These are phyloP conservation scores for Mesoclemmys tuberculata DNA, from an alignment of 2,113 vertebrate species.

Conservation along the genomic window DNA sequence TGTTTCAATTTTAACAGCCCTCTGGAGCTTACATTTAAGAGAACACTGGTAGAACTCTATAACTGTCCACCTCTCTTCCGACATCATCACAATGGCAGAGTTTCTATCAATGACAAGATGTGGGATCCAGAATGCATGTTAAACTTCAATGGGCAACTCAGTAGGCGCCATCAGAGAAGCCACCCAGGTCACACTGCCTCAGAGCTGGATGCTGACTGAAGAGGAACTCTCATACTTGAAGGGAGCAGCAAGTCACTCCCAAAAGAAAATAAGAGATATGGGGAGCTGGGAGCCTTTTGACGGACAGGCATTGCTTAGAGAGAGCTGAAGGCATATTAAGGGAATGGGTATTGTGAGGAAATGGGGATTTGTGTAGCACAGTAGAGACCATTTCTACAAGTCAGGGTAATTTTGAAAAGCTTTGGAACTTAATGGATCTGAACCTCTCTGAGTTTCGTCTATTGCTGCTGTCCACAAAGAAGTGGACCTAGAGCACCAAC, in stretches of 20 bases:
- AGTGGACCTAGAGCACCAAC: background rate
- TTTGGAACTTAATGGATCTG: background rate
- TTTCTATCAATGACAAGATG: background rate
- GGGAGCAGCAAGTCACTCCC: background rate
- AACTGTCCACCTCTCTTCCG: background rate
- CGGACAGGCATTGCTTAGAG: background rate
- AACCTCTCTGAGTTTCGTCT: background rate
- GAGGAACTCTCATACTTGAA: background rate
- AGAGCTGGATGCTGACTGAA: background rate
- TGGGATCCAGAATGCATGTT: background rate
- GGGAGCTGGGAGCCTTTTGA: background rate
- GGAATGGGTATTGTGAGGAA: background rate
- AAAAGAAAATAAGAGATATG: background rate
- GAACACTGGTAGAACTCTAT: background rate
- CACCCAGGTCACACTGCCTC: background rate
- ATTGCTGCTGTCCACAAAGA: background rate
- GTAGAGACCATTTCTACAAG: background rate
- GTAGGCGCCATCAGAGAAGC: background rate
- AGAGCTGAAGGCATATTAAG: background rate
- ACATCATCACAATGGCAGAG: background rate
- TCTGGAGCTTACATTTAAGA: background rate
- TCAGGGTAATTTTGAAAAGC: background rate
- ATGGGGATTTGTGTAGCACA: background rate
- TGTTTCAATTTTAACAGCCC: background rate
- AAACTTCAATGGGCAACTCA: constrained; percentile 13